Evolutionary conservation across 2,113 vertebrate genomes (phyloP).

Genomic region (Melospiza georgiana): DNA sequence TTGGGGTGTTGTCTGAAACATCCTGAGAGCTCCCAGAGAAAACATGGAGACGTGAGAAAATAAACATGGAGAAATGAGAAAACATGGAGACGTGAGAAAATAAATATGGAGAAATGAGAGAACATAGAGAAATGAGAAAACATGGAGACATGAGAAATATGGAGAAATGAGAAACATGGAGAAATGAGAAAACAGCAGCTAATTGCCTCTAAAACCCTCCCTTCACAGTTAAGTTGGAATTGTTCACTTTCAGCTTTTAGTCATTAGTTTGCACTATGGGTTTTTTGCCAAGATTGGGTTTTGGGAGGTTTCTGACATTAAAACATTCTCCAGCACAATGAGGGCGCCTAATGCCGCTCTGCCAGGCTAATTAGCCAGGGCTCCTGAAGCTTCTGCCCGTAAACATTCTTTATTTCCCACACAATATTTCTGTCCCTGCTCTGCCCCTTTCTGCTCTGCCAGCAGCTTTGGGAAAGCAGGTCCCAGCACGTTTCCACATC

Average conservation of each 20-base stretch:
- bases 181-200: background rate
- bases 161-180: too few relatives aligned
- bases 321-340: background rate
- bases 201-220: background rate
- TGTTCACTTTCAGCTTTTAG: background rate
- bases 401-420: background rate
- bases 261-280: background rate
- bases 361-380: background rate
- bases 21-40: background rate
- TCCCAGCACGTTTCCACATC: fast-evolving
- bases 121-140: too few relatives aligned
- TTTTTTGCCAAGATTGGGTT: background rate
- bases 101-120: too few relatives aligned
- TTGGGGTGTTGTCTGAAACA: fast-evolving
- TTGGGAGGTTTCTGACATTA: background rate
- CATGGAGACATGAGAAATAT: too few relatives aligned
- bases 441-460: background rate
- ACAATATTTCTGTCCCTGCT: background rate
- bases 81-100: too few relatives aligned
- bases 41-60: too few relatives aligned
- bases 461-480: background rate
- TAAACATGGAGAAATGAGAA: too few relatives aligned
- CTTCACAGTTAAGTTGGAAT: background rate
- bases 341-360: background rate
- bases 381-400: background rate